These are phyloP conservation scores for Sinodicranocentrus sp. DNA, from an alignment of 2,888 invertebrate genomes.

Conservation along the genomic window DNA sequence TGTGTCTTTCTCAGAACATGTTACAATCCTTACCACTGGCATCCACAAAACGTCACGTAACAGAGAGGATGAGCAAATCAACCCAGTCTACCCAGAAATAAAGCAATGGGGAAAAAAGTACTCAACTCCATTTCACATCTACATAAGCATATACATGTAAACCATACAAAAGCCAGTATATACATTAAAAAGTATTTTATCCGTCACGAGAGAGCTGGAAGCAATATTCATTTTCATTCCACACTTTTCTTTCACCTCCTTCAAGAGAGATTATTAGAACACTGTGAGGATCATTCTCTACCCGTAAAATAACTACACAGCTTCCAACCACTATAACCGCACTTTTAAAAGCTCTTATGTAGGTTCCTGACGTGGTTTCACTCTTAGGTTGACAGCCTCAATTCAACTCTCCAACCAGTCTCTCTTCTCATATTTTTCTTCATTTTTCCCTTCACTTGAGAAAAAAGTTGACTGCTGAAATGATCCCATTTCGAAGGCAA, in stretches of 20 bases:
- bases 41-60: background rate
- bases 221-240: background rate
- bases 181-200: no score
- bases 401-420: no score
- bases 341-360: no score
- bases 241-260: background rate
- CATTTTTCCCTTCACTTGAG: background rate
- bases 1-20: conserved; percentile 9
- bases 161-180: no score
- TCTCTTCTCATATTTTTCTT: conserved; percentile 10
- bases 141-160: no score
- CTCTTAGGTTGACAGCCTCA: no score
- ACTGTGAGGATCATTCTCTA: background rate
- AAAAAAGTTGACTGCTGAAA: background rate
- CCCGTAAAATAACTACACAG: no score
- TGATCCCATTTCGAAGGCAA: background rate
- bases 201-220: no score
- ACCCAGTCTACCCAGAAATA: background rate
- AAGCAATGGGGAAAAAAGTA: background rate
- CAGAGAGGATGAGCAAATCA: conserved; percentile 6
- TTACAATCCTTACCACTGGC: background rate
- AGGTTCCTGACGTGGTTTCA: no score
- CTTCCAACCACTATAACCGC: no score
- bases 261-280: background rate
- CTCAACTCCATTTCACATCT: background rate